Percentiles rank a stretch among this genome's conserved stretches.
These are phyloP conservation scores for Chiridota heheva DNA, from an alignment of 35 echinoderm and acorn worm genomes.

Conservation along the genomic window DNA sequence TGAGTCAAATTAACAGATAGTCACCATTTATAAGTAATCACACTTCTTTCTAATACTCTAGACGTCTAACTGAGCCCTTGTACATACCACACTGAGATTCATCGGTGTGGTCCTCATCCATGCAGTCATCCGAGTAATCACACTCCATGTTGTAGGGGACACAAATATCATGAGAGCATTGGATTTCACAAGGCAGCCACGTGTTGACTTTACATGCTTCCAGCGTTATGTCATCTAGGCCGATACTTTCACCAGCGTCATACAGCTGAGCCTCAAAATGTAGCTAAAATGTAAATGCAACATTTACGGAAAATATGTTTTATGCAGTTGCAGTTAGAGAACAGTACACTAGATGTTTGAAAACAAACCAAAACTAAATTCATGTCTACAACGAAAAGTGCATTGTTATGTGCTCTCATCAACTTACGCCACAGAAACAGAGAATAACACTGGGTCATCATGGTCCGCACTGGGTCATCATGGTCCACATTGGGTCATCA, in stretches of 20 bases:
- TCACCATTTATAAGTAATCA: no score
- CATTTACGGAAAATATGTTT: neutral
- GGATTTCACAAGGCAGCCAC: constrained; percentile 52
- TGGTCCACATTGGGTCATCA: no score
- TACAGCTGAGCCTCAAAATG: constrained; percentile 51
- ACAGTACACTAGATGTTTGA: neutral
- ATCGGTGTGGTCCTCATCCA: constrained; percentile 65
- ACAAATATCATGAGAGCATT: constrained; percentile 64
- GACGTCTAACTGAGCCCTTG: no score
- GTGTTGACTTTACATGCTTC: constrained; percentile 46
- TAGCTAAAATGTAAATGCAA: constrained; percentile 29
- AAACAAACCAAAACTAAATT: no score
- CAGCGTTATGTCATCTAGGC: constrained; percentile 69
- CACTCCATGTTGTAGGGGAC: constrained; percentile 47
- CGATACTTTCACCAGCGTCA: constrained; percentile 33
- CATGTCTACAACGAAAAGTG: no score
- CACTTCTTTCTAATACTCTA: no score
- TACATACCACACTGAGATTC: constrained; percentile 81
- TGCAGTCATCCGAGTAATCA: constrained; percentile 80
- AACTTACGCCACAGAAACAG: no score
- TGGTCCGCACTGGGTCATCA: no score
- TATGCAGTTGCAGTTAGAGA: neutral
- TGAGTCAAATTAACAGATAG: no score
- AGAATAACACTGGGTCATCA: no score
- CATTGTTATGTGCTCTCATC: no score